A percentile compares a stretch with the other conserved stretches of the same genome.
Conservation (phyloP, 2,888 invertebrate genomes). For the Notodonta dromedarius region DNA sequence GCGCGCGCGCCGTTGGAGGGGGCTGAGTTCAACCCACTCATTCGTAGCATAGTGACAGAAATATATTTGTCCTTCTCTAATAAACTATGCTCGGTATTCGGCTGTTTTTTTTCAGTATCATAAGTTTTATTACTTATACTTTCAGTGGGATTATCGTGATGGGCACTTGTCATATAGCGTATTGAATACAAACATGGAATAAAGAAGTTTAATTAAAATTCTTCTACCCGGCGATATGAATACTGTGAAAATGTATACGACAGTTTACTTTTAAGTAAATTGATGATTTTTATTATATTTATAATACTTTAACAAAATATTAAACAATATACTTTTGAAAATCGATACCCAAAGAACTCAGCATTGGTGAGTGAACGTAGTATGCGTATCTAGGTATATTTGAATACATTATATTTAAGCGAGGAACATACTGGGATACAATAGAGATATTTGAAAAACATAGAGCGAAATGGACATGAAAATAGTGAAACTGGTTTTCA, state of each 20-base stretch:
- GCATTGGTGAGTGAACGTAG: too few species aligned
- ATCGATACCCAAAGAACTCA: too few species aligned
- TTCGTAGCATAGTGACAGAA: slow-evolving; percentile 52
- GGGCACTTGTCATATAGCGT: slow-evolving; percentile 23
- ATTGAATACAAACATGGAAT: slow-evolving; percentile 1
- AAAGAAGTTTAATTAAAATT: slow-evolving; percentile 5
- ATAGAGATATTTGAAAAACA: neutral
- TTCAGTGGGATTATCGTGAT: slow-evolving; percentile 33
- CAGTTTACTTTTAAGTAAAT: too few species aligned
- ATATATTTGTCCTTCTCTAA: slow-evolving; percentile 67
- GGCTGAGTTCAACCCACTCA: slow-evolving; percentile 74
- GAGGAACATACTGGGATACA: neutral
- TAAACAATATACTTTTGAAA: too few species aligned
- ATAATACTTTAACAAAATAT: neutral
- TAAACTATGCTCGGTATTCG: slow-evolving; percentile 49
- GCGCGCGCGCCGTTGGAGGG: slow-evolving; percentile 72
- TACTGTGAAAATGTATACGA: neutral
- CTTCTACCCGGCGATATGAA: neutral
- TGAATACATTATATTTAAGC: too few species aligned
- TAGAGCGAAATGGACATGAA: neutral
- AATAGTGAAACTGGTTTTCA: slow-evolving; percentile 14
- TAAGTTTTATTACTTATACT: slow-evolving; percentile 39
- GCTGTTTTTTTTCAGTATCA: slow-evolving; percentile 42
- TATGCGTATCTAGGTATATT: too few species aligned
- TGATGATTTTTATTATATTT: neutral